These are phyloP conservation scores for Microcebus murinus DNA, from an alignment of 2,113 vertebrate genomes.

Conservation along the genomic window DNA sequence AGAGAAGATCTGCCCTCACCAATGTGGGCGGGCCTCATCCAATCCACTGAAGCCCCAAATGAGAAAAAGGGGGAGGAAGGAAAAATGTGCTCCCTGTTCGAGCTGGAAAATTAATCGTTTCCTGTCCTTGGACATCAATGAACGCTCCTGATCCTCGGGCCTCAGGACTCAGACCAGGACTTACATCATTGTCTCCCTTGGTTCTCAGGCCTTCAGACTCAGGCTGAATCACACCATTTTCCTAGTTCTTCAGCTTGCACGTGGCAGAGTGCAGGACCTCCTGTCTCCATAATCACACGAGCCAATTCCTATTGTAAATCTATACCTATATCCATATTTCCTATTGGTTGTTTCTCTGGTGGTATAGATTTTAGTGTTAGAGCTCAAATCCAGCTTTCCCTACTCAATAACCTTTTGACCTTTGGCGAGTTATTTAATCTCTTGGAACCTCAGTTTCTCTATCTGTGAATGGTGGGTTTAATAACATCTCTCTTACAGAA, in stretches of 20 bases:
- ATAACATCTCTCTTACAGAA: not conserved
- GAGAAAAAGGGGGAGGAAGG: not conserved
- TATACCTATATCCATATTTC: not conserved
- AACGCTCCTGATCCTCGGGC: not conserved
- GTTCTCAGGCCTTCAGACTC: not conserved
- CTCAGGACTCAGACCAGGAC: not conserved
- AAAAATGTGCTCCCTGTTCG: too few species aligned
- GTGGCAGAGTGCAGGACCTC: too few species aligned
- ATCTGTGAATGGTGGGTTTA: not conserved
- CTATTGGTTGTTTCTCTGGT: not conserved
- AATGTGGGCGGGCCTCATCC: accelerated
- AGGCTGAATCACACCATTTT: not conserved
- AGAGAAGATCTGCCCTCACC: too few species aligned
- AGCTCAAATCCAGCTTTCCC: not conserved
- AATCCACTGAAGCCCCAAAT: too few species aligned
- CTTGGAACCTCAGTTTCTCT: not conserved
- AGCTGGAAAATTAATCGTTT: too few species aligned
- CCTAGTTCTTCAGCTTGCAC: not conserved
- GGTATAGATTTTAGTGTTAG: not conserved
- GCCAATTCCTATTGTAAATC: not conserved
- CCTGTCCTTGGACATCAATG: not conserved
- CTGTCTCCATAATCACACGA: not conserved
- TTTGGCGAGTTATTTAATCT: not conserved
- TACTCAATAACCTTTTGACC: not conserved
- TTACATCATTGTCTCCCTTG: not conserved